These are phyloP conservation scores for Osmerus mordax DNA, from an alignment of 2,113 vertebrate genomes.

Conservation along the genomic window DNA sequence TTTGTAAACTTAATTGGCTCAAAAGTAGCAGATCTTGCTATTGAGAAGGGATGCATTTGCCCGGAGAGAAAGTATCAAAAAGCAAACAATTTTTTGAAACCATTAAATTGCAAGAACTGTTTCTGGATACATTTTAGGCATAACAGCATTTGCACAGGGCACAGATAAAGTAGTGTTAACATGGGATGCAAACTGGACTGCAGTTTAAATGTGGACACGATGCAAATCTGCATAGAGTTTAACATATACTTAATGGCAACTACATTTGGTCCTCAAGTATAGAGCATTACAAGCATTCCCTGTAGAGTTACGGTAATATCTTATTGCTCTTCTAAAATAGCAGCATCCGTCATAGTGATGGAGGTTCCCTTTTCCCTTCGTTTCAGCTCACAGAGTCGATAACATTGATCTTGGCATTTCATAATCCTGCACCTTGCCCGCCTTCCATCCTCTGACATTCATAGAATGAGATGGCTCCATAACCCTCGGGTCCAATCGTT, in stretches of 20 bases:
- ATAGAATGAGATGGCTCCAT: conserved; percentile 85
- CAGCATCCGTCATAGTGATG: conserved; percentile 27
- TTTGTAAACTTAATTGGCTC: too few relatives aligned
- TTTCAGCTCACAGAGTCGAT: conserved; percentile 58
- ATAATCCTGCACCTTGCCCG: conserved; percentile 1
- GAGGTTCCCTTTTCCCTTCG: not conserved
- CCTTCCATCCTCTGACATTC: conserved; percentile 78
- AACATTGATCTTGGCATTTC: conserved; percentile 21
- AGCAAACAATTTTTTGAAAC: too few relatives aligned
- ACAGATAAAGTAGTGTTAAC: not conserved
- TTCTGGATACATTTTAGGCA: not conserved
- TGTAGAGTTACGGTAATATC: not conserved
- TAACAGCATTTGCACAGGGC: not conserved
- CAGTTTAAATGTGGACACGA: too few relatives aligned
- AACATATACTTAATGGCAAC: conserved; percentile 1
- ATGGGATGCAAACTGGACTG: not conserved
- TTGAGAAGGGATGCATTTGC: too few relatives aligned
- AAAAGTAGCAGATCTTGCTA: too few relatives aligned
- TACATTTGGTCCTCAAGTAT: conserved; percentile 49
- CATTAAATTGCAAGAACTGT: too few relatives aligned
- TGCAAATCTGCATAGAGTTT: not conserved
- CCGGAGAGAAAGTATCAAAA: too few relatives aligned
- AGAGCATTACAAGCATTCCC: not conserved
- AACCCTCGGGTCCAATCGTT: conserved; percentile 37
- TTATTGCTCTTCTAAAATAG: conserved; percentile 31